Conservation (phyloP, 2,113 vertebrate genomes). For the Ageneiosus marmoratus region DNA sequence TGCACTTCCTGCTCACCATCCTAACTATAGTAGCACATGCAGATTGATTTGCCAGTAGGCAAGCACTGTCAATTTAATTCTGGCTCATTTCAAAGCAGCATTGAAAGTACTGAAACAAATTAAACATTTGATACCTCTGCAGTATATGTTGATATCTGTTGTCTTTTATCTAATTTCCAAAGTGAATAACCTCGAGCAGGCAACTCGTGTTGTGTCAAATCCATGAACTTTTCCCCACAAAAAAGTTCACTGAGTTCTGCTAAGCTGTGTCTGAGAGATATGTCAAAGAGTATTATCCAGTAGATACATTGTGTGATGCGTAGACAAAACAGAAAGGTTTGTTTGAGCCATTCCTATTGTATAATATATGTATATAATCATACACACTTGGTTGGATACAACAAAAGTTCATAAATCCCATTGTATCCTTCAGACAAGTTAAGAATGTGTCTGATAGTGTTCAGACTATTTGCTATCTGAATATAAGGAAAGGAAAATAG, state of each 20-base stretch:
- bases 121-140: not conserved
- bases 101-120: not conserved
- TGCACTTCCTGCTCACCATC: not conserved
- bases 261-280: constrained; percentile 3
- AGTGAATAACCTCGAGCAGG: not conserved
- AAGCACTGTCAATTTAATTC: not conserved
- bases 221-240: not conserved
- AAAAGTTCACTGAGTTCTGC: constrained; percentile 10
- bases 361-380: constrained; percentile 2
- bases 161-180: not conserved
- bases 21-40: not conserved
- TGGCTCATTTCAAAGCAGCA: not conserved
- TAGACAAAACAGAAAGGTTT: constrained; percentile 3
- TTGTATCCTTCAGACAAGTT: constrained; percentile 52
- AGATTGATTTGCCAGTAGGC: not conserved
- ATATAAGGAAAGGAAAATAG: constrained; percentile 67
- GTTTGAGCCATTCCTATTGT: not conserved
- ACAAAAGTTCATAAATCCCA: constrained; percentile 29
- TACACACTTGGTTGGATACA: not conserved
- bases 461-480: constrained; percentile 53
- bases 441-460: constrained; percentile 66
- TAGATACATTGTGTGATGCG: not conserved
- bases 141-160: not conserved
- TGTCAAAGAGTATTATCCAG: constrained; percentile 14
- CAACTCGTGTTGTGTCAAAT: not conserved